These are phyloP conservation scores for Cataglyphis livida DNA, from an alignment of 2,888 invertebrate species.

Conservation along the genomic window DNA sequence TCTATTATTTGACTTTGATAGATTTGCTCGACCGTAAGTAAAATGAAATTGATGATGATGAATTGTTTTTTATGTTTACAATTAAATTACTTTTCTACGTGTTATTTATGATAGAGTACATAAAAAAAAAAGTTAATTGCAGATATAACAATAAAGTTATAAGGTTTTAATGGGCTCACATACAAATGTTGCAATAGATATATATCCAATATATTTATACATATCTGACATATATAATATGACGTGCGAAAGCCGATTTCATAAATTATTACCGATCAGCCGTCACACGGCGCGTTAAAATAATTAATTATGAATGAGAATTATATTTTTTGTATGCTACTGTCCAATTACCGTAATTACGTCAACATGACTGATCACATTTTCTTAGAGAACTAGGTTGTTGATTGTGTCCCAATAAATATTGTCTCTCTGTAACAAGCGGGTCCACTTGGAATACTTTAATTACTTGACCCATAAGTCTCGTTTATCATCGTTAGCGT, in stretches of 20 bases:
- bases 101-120: background rate
- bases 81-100: constrained; percentile 2
- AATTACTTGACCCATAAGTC: constrained; percentile 74
- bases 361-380: constrained; percentile 70
- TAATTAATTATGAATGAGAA: constrained; percentile 69
- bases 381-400: constrained; percentile 48
- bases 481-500: constrained; percentile 77
- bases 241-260: background rate
- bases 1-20: background rate
- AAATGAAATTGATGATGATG: constrained; percentile 8
- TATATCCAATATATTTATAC: background rate
- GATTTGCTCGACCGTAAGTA: background rate
- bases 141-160: background rate
- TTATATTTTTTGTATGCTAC: constrained; percentile 60
- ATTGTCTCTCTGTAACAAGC: constrained; percentile 53
- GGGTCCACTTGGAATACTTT: constrained; percentile 75
- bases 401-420: constrained; percentile 68
- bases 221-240: background rate
- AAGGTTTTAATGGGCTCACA: background rate
- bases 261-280: constrained; percentile 31
- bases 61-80: background rate
- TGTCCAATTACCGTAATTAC: constrained; percentile 69
- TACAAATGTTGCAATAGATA: background rate
- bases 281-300: constrained; percentile 12
- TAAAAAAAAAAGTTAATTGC: background rate